A percentile compares a stretch with the other conserved stretches of the same genome.
Evolutionary conservation across 1,140 invertebrate species (phyloP).

Genomic region (Aplysia californica): DNA sequence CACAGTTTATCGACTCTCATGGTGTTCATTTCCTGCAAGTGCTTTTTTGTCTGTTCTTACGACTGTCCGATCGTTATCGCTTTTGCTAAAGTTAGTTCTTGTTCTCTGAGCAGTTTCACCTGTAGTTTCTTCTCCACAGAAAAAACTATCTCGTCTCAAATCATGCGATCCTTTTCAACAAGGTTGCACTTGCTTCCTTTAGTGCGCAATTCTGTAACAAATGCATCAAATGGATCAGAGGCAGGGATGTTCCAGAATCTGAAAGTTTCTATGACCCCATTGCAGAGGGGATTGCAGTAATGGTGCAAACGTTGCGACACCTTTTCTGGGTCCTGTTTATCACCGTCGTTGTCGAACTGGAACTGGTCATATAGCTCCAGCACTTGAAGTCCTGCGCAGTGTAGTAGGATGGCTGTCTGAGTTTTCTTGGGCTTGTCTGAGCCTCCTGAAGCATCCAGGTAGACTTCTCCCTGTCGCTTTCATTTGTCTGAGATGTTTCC

Average conservation of each 20-base stretch:
- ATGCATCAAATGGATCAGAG: neutral
- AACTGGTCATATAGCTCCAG: no score
- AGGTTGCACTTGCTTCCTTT: neutral
- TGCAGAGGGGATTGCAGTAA: neutral
- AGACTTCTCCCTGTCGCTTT: no score
- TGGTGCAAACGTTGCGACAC: no score
- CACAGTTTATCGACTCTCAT: neutral
- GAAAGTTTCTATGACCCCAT: neutral
- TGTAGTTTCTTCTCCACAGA: neutral
- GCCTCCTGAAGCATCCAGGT: no score
- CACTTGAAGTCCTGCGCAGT: no score
- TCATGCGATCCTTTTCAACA: neutral
- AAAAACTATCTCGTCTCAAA: neutral
- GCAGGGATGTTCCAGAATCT: neutral
- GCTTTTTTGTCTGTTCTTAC: neutral
- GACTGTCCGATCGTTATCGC: neutral
- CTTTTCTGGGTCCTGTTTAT: no score
- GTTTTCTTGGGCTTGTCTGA: no score
- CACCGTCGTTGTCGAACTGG: no score
- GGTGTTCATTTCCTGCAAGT: neutral
- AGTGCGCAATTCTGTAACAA: neutral
- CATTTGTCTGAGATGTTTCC: no score
- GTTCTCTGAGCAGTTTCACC: neutral
- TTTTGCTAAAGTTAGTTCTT: neutral
- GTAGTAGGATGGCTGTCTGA: no score